Evolutionary conservation across 2,113 vertebrate genomes (phyloP).

Genomic region (Phaethornis superciliosus): DNA sequence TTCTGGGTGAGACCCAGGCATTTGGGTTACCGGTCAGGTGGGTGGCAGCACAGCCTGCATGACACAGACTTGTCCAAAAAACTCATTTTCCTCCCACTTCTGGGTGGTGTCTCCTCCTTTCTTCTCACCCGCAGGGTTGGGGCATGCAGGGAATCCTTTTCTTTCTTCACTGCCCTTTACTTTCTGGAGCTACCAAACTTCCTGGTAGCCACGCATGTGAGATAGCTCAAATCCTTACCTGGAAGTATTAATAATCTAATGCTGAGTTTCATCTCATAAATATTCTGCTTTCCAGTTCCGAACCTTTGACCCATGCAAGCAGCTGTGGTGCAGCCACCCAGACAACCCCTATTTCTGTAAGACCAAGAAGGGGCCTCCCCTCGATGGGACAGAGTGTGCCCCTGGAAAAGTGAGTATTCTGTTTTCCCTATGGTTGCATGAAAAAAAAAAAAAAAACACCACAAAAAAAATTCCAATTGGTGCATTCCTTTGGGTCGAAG

Average conservation of each 20-base stretch:
- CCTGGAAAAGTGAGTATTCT: constrained; percentile 85
- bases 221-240: neutral
- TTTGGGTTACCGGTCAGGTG: too few species aligned
- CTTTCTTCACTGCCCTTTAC: neutral
- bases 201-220: rapidly evolving
- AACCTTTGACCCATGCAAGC: constrained; percentile 96
- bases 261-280: rapidly evolving
- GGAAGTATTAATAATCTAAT: neutral
- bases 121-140: neutral
- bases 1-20: neutral
- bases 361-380: constrained; percentile 97
- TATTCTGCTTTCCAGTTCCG: constrained; percentile 83
- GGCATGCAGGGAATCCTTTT: neutral
- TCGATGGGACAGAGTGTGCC: constrained; percentile 94
- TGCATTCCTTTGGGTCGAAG: neutral
- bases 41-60: too few species aligned
- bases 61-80: neutral
- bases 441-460: too few species aligned
- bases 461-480: rapidly evolving
- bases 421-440: neutral
- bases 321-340: constrained; percentile 97
- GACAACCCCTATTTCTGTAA: constrained; percentile 99
- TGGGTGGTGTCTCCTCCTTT: neutral
- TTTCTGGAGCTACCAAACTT: neutral
- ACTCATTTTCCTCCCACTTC: neutral